phyloP scores from a whole-genome alignment of 2,888 invertebrate genomes.

The Carterocephalus palaemon region DNA sequence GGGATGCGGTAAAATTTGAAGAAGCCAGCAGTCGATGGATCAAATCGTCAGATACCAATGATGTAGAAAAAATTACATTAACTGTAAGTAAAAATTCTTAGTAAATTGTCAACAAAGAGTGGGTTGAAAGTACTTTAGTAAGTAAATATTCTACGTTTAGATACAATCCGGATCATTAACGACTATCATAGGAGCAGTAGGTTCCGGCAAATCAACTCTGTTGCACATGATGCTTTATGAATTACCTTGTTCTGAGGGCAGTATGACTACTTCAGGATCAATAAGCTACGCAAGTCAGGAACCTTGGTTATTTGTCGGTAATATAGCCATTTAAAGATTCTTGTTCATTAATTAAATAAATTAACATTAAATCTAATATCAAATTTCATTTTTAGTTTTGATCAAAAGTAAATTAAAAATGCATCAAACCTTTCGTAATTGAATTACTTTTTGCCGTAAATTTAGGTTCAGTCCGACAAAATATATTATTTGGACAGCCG shows the following conservation, averaged over 20 bases:
- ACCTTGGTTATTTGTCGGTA: conserved; percentile 87
- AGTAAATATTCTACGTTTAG: conserved; percentile 35
- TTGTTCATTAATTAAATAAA: not conserved
- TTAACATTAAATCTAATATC: not conserved
- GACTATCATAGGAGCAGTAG: conserved; percentile 81
- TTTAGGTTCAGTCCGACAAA: conserved; percentile 88
- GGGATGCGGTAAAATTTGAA: conserved; percentile 55
- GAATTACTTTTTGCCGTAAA: conserved; percentile 34
- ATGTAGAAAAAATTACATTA: conserved; percentile 66
- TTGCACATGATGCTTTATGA: conserved; percentile 86
- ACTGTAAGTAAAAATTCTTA: conserved; percentile 43
- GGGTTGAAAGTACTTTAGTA: conserved; percentile 1
- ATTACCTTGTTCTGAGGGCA: conserved; percentile 83
- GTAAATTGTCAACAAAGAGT: not conserved
- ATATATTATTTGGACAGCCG: conserved; percentile 92
- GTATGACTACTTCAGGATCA: conserved; percentile 78
- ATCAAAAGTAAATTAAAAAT: not conserved
- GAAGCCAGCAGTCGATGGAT: conserved; percentile 75
- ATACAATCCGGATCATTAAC: conserved; percentile 65
- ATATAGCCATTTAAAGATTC: conserved; percentile 49
- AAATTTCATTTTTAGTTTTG: not conserved
- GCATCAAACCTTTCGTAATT: conserved; percentile 71
- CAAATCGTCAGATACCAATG: conserved; percentile 57
- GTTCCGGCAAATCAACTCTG: conserved; percentile 80
- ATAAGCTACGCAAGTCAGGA: conserved; percentile 89